phyloP scores from a whole-genome alignment of 2,113 vertebrate species.

The Microcebus tavaratra region DNA sequence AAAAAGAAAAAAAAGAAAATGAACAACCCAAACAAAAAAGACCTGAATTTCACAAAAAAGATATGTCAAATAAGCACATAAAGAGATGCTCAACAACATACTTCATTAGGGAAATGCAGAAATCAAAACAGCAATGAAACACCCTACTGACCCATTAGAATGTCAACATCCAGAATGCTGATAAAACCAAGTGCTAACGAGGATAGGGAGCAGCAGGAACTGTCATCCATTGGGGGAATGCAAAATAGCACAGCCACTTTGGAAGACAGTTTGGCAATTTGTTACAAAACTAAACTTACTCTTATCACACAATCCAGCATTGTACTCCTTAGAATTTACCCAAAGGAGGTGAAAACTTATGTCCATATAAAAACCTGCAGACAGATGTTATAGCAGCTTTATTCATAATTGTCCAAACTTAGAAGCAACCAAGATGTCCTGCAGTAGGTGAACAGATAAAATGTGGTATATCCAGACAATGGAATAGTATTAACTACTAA shows the following conservation, averaged over 20 bases:
- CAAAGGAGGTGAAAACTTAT: not conserved
- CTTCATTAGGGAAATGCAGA: not conserved
- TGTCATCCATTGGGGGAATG: not conserved
- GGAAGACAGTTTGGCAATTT: not conserved
- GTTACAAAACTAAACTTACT: conserved; percentile 18
- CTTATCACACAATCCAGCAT: not conserved
- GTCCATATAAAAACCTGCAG: not conserved
- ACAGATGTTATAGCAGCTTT: not conserved
- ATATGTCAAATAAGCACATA: not conserved
- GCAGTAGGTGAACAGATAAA: not conserved
- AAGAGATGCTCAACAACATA: not conserved
- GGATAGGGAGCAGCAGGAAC: not conserved
- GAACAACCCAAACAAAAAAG: not conserved
- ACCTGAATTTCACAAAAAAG: not conserved
- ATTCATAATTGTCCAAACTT: not conserved
- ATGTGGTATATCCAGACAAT: not conserved
- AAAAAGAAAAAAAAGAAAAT: conserved; percentile 37
- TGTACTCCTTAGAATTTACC: not conserved
- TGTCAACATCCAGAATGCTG: not conserved
- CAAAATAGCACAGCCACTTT: not conserved
- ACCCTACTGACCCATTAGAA: not conserved
- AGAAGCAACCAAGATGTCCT: not conserved
- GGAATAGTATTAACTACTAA: not conserved
- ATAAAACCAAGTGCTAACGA: not conserved
- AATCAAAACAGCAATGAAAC: not conserved